A percentile compares a stretch with the other conserved stretches of the same genome.
Conservation (phyloP, 2,797 vertebrate genomes). For the Distichodus sexfasciatus region DNA sequence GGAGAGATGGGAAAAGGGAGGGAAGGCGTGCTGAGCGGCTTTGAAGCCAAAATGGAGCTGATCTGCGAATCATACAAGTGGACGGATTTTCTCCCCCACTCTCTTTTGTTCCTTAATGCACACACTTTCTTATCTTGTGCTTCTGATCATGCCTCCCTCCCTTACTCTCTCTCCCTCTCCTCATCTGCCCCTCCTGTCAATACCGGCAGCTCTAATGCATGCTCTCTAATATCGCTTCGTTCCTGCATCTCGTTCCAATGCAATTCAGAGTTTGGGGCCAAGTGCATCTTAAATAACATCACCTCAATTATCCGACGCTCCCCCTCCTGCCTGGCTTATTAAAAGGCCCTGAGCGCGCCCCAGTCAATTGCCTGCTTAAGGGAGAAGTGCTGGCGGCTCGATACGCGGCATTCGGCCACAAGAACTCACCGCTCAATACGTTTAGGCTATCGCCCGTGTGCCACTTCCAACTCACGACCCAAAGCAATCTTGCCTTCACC, state of each 20-base stretch:
- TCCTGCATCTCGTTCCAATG: conserved; percentile 34
- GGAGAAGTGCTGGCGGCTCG: conserved; percentile 21
- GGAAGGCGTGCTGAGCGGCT: not conserved
- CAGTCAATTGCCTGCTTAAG: conserved; percentile 39
- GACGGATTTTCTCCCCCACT: not conserved
- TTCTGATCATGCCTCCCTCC: conserved; percentile 19
- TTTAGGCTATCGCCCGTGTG: too few relatives aligned
- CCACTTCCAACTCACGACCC: not conserved
- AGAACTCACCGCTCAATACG: not conserved
- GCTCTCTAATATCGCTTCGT: conserved; percentile 17
- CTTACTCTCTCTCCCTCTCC: not conserved
- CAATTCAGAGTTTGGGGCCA: conserved; percentile 7
- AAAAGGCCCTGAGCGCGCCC: conserved; percentile 32
- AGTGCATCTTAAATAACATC: conserved; percentile 53
- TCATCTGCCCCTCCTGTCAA: conserved; percentile 1
- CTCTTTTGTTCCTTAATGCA: conserved; percentile 26
- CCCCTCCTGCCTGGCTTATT: conserved; percentile 44
- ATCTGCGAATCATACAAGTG: conserved; percentile 5
- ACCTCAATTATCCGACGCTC: conserved; percentile 41
- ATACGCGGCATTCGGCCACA: conserved; percentile 17
- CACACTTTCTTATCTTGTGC: conserved; percentile 17
- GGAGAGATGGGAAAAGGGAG: not conserved
- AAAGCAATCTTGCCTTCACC: not conserved
- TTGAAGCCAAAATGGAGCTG: not conserved
- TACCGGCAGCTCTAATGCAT: not conserved